Conservation (phyloP, 1,140 invertebrate species). For the Hypothenemus hampei region DNA sequence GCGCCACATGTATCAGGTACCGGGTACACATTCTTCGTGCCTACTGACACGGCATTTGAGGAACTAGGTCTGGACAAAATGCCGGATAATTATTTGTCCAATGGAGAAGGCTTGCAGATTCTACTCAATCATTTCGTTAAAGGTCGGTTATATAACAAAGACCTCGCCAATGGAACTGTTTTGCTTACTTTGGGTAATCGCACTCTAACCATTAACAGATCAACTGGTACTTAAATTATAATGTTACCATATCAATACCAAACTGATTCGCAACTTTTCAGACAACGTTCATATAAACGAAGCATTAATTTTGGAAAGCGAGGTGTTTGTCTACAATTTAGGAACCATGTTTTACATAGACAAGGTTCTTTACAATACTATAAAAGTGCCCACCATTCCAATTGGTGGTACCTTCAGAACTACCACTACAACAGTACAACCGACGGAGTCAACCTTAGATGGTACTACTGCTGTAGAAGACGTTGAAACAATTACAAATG, state of each 20-base stretch:
- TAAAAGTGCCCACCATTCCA: conserved; percentile 27
- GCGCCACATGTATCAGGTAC: conserved; percentile 54
- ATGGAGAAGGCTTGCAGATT: conserved; percentile 51
- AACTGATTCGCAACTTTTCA: conserved; percentile 25
- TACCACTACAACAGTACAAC: neutral
- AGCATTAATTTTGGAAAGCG: conserved; percentile 53
- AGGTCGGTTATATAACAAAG: conserved; percentile 54
- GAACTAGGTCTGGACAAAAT: conserved; percentile 51
- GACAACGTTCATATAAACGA: conserved; percentile 51
- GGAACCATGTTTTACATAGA: conserved; percentile 59
- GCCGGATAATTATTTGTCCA: conserved; percentile 55
- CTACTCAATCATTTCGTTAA: conserved; percentile 59
- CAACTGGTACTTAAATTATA: conserved; percentile 44
- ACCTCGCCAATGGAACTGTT: conserved; percentile 51
- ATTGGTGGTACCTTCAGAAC: conserved; percentile 3
- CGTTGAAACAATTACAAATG: conserved; percentile 10
- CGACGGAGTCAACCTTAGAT: neutral
- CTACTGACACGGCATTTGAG: conserved; percentile 55
- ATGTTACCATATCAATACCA: neutral
- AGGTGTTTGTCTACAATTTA: conserved; percentile 58
- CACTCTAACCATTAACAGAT: conserved; percentile 50
- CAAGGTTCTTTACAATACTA: conserved; percentile 49
- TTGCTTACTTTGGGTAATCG: conserved; percentile 52
- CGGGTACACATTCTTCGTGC: conserved; percentile 61
- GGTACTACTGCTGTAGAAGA: too few relatives aligned